Base-by-base conservation (phyloP, 2,797 vertebrate species). In the Fratercula arctica region DNA sequence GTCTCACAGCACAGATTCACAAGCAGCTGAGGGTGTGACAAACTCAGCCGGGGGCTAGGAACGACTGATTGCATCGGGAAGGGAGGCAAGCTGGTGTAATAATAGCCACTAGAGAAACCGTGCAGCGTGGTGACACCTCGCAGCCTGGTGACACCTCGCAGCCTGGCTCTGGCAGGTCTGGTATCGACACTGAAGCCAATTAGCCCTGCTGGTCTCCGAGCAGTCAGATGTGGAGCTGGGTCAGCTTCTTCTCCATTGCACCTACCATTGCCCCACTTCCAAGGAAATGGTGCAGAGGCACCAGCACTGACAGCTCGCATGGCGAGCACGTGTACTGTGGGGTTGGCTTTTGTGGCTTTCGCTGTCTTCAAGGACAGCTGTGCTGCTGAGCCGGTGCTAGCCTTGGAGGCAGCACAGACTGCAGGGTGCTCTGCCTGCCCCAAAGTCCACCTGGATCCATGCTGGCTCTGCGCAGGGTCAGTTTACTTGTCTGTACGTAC, bases 61-160 rank as follows among this genome's bases (percentile, higher is more conserved):
- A 60, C 1, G 2, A 63, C 43, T 19, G 29, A 57, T 56, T 43
- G 16, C 39, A 13, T 9, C 0, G 3, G 43, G 48, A 56, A 64
- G n/a, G 13, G 41, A 59, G 7, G 18, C 2, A 67, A 88, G 28
- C 19, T 11, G 4, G 4, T 81, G 17, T 25, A 69, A 35, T 43
- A 69, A 26, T 19, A n/a, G 19, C 28, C 33, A 39, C 53, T 23
- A 26, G 24, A 75, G 20, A 78, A 93, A 54, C 53, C 0, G 2
- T 2, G 0, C 53, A 50, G 57, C 0, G 0, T 0, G 0, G 25
- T 0, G 0, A 54, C 53, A 61, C 24, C n/a, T 93, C 20, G 9
- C 14, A 75, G 33, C 43, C 61, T 29, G 35, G 25, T 35, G 35
- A 35, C 35, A 35, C 35, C 35, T 93, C 20, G 9, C 14, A 75